A percentile compares a stretch with the other conserved stretches of the same genome.
Conservation (phyloP, 2,888 invertebrate genomes). For the Diadegma fenestrale region DNA sequence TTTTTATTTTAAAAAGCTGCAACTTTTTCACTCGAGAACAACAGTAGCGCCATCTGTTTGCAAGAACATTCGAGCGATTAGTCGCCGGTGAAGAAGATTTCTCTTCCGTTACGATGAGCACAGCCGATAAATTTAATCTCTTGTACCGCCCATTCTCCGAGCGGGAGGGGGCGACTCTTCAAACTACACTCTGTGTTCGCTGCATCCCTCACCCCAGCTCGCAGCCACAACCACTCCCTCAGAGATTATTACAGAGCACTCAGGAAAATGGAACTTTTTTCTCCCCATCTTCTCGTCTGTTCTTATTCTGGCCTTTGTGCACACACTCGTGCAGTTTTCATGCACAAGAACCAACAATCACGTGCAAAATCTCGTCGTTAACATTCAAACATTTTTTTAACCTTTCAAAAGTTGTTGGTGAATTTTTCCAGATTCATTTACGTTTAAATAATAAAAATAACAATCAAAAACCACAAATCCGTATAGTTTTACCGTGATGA, state of each 20-base stretch:
- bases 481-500: too few relatives aligned
- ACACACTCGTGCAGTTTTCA: conserved; percentile 38
- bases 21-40: not conserved
- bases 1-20: not conserved
- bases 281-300: conserved; percentile 18
- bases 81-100: conserved; percentile 58
- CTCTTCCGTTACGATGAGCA: conserved; percentile 1
- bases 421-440: not conserved
- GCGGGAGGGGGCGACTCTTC: not conserved
- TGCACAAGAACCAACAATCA: conserved; percentile 15
- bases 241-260: conserved; percentile 51
- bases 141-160: not conserved
- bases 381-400: not conserved
- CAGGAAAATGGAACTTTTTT: conserved; percentile 41
- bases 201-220: not conserved
- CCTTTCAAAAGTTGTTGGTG: not conserved
- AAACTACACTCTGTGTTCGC: conserved; percentile 8
- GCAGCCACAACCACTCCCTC: not conserved
- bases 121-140: conserved; percentile 41
- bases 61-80: not conserved
- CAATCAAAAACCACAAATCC: not conserved
- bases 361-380: not conserved
- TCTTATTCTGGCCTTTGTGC: conserved; percentile 8
- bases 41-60: conserved; percentile 33
- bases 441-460: not conserved